Evolutionary conservation across 2,113 vertebrate genomes (phyloP), one percentile per base, ranked within the genome.

Genomic region (Saccopteryx leptura): DNA sequence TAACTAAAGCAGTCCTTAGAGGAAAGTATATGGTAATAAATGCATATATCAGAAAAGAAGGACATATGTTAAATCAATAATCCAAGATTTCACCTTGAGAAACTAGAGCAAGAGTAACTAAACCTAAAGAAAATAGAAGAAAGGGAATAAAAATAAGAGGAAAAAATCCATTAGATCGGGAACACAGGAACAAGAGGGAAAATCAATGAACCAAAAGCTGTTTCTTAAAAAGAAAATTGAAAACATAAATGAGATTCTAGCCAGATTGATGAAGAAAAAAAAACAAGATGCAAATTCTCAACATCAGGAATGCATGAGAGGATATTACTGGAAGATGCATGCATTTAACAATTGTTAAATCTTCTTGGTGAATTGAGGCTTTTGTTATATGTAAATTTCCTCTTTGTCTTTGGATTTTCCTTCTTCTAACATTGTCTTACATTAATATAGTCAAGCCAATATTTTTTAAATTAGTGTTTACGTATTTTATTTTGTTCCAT

Each of bases 171-270:
- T 66, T 52, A 85, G 65, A 80, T n/a, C 31, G 19, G 69, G 31
- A 86, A 74, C 26, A 90, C 31, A 96, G 68, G 85, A 74, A 12
- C 5, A n/a, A 72, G 72, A 84, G 26, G 63, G 54, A 63, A 60
- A 65, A 79, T 79, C 71, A 61, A 65, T 89, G 72, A 89, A 72
- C 78, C 39, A 89, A 84, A 95, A 72, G 28, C 21, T 23, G 2
- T 85, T 85, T 72, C 33, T 72, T 79, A 12, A 66, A 91, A 26
- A 48, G 2, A 58, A 46, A 58, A 89, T 15, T 60, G 60, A 84
- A 95, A 91, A 83, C 23, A 66, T 12, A 56, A 3, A n/a, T 74
- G 65, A 85, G 61, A 90, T 24, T 93, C 72, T 74, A 90, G 15
- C 26, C 63, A 94, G 26, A 79, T 26, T 72, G 26, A 33, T 91